These are phyloP conservation scores for Poeciliopsis turneri DNA, from an alignment of 2,797 vertebrate species.

Conservation along the genomic window DNA sequence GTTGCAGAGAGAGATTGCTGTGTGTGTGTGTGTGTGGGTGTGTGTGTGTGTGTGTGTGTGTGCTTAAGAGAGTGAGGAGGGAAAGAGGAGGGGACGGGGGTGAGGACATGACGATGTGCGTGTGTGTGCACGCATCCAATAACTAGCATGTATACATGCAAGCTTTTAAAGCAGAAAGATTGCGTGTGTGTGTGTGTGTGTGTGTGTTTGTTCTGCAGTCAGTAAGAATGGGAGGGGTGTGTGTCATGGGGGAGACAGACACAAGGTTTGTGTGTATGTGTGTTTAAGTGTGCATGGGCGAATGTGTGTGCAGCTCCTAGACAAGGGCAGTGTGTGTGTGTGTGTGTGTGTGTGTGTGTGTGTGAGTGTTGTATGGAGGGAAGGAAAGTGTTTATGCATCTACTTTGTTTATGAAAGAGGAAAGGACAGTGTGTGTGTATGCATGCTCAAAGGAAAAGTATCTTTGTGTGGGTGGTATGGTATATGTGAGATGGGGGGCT, in stretches of 20 bases:
- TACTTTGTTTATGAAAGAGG: conserved; percentile 84
- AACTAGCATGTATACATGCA: conserved; percentile 45
- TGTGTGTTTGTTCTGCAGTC: conserved; percentile 77
- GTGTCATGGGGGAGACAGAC: conserved; percentile 70
- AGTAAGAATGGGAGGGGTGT: conserved; percentile 75
- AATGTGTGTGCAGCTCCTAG: conserved; percentile 54
- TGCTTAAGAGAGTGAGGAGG: conserved; percentile 60
- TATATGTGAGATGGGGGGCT: conserved; percentile 66
- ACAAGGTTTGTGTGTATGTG: conserved; percentile 64
- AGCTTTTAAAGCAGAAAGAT: conserved; percentile 71
- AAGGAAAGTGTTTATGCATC: conserved; percentile 82
- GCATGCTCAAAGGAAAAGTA: conserved; percentile 59
- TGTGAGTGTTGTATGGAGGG: conserved; percentile 72
- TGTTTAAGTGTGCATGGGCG: conserved; percentile 39
- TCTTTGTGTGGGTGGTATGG: conserved; percentile 76
- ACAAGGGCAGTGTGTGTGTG: conserved; percentile 76
- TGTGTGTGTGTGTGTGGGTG: conserved; percentile 12
- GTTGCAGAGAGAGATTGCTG: conserved; percentile 46
- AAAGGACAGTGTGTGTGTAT: conserved; percentile 71
- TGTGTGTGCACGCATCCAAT: conserved; percentile 19
- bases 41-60: conserved; percentile 53
- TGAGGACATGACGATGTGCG: conserved; percentile 31
- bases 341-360: conserved; percentile 64
- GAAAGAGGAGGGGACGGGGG: conserved; percentile 64
- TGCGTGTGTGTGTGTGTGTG: conserved; percentile 31